Percentiles rank a stretch among this genome's conserved stretches.
These are phyloP conservation scores for Pholis gunnellus DNA, from an alignment of 2,113 vertebrate genomes.

Conservation along the genomic window DNA sequence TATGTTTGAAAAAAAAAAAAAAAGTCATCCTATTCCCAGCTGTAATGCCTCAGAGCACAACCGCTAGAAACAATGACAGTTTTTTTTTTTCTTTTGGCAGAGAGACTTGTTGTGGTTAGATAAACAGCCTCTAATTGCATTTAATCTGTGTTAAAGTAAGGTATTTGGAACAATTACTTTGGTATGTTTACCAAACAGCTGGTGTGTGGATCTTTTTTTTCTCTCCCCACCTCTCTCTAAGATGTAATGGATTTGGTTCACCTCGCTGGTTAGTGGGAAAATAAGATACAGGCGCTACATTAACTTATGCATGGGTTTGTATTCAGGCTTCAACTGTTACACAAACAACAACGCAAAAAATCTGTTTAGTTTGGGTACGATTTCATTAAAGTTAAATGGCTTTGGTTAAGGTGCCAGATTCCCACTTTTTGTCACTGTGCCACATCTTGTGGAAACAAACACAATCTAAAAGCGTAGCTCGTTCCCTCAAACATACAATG, in stretches of 20 bases:
- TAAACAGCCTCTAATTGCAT: constrained; percentile 81
- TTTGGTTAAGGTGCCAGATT: constrained; percentile 49
- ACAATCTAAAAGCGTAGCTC: background rate
- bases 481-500: constrained; percentile 9
- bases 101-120: constrained; percentile 81
- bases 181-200: constrained; percentile 81
- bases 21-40: constrained; percentile 60
- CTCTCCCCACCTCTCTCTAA: constrained; percentile 15
- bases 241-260: constrained; percentile 68
- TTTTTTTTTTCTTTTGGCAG: constrained; percentile 67
- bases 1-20: constrained; percentile 50
- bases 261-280: constrained; percentile 59
- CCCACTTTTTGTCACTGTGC: constrained; percentile 17
- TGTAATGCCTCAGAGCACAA: constrained; percentile 64
- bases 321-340: constrained; percentile 46
- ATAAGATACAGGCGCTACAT: constrained; percentile 55
- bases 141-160: constrained; percentile 81
- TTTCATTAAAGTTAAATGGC: constrained; percentile 44
- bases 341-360: constrained; percentile 49
- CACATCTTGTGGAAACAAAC: constrained; percentile 17
- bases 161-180: constrained; percentile 81
- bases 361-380: constrained; percentile 42
- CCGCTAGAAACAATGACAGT: constrained; percentile 73
- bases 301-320: constrained; percentile 59
- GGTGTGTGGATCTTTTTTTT: constrained; percentile 68